Evolutionary conservation across 2,797 vertebrate genomes (phyloP).

Genomic region (Diplodus puntazzo): DNA sequence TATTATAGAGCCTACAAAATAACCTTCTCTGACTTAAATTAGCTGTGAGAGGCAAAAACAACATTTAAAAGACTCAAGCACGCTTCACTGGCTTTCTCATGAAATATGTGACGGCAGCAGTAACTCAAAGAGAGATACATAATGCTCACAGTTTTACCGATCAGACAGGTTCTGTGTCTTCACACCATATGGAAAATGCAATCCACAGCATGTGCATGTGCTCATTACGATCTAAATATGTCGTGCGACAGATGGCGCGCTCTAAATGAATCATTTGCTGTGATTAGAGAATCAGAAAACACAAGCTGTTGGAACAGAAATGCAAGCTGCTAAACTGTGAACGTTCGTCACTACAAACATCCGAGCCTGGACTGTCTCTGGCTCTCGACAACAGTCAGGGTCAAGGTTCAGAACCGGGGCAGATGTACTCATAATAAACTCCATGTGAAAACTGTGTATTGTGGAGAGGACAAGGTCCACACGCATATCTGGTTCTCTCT

Average conservation of each 20-base stretch:
- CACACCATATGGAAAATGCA: conserved; percentile 16
- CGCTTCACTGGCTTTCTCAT: background rate
- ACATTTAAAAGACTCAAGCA: background rate
- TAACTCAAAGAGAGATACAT: background rate
- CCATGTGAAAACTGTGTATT: background rate
- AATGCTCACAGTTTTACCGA: background rate
- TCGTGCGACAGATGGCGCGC: background rate
- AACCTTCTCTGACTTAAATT: background rate
- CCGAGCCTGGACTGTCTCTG: background rate
- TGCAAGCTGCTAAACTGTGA: background rate
- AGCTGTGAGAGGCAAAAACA: background rate
- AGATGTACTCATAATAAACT: background rate
- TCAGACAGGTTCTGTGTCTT: conserved; percentile 8
- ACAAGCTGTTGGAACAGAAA: conserved; percentile 18
- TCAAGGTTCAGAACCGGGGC: conserved; percentile 44
- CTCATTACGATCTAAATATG: conserved; percentile 14
- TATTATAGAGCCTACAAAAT: background rate
- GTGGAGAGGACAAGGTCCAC: background rate
- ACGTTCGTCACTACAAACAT: background rate
- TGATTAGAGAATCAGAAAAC: conserved; percentile 29
- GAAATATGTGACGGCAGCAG: background rate
- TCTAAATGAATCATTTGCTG: conserved; percentile 18
- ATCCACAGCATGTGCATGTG: background rate
- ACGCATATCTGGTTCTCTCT: background rate
- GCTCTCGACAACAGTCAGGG: conserved; percentile 6